Base-by-base conservation (phyloP, 2,113 vertebrate genomes). In the Oenanthe oenanthe region DNA sequence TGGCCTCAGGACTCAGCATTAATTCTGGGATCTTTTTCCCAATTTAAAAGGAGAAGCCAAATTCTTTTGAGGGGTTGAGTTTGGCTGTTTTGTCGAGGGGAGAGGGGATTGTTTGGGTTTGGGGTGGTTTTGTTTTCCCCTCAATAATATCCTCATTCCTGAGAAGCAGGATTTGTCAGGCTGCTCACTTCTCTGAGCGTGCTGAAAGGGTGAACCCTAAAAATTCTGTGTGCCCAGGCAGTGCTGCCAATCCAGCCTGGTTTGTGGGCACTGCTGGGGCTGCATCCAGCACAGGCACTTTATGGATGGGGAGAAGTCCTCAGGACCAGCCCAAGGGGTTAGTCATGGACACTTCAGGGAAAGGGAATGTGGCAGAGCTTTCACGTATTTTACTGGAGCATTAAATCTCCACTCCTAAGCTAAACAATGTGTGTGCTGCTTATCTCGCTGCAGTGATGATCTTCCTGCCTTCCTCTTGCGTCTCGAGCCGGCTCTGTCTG, bases 391-490 rank as follows among this genome's bases (percentile, higher is more conserved):
- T 79, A 83, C 42, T 17, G 26, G 38, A 53, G 67, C 79, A 88
- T 38, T 96, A 88, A 72, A 91, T 82, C 93, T 95, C 85, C 83
- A 28, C 83, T 89, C 67, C 77, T 57, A 85, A 85, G 74, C 74
- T 65, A 66, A 97, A 96, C 75, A 94, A 93, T 53, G 72, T 13
- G 7, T 76, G 81, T 81, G 51, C 56, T 96, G 89, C 93, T 96
- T 94, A 95, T 95, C 95, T 82, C 25, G 71, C 65, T 63, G 67
- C 85, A 96, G 94, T 67, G 93, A 96, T 97, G 83, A 96, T 92
- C 94, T 97, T 92, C 94, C 92, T 95, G 94, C 91, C 47, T 72
- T 79, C 89, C 91, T 91, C 31, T 57, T 78, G 81, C 79, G 25
- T 53, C 65, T 31, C 28, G 2, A 87, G 85, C 82, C 79, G 45